A percentile compares a stretch with the other conserved stretches of the same genome.
Evolutionary conservation across 2,888 invertebrate genomes (phyloP).

Genomic region (Leptodirus hochenwartii): DNA sequence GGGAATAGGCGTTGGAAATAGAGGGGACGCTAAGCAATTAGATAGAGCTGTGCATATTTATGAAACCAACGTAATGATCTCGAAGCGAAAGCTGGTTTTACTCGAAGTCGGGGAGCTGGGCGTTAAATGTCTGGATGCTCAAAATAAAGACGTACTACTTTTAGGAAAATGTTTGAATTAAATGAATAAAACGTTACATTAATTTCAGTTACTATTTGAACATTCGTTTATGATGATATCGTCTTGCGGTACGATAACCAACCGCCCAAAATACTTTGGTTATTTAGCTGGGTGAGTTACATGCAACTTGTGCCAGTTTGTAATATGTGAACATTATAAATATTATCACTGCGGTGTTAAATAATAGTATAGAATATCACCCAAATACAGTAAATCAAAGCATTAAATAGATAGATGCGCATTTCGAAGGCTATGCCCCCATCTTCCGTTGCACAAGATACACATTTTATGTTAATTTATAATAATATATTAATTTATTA

Average conservation of each 20-base stretch:
- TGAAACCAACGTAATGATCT: too few relatives aligned
- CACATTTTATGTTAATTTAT: too few relatives aligned
- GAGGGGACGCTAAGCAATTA: slow-evolving; percentile 34
- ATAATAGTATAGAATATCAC: too few relatives aligned
- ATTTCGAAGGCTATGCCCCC: too few relatives aligned
- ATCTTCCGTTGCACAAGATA: too few relatives aligned
- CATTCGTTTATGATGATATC: slow-evolving; percentile 47
- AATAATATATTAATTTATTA: too few relatives aligned
- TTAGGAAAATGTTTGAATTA: slow-evolving; percentile 2
- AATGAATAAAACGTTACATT: slow-evolving; percentile 4
- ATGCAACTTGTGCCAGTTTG: too few relatives aligned
- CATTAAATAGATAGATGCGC: too few relatives aligned
- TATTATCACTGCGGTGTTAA: too few relatives aligned
- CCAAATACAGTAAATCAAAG: too few relatives aligned
- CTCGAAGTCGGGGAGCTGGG: slow-evolving; percentile 35
- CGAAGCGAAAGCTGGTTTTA: too few relatives aligned
- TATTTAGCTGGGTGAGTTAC: slow-evolving; percentile 45
- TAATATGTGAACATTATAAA: too few relatives aligned
- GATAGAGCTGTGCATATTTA: slow-evolving; percentile 28
- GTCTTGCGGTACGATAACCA: slow-evolving; percentile 37
- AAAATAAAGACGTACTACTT: slow-evolving; percentile 24
- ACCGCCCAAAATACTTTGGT: slow-evolving; percentile 35
- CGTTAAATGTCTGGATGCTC: slow-evolving; percentile 26
- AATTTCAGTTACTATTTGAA: slow-evolving; percentile 30
- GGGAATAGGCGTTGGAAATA: slow-evolving; percentile 26